Evolutionary conservation across 2,797 vertebrate species (phyloP), one percentile per base, ranked within the genome.

Genomic region (Chaetodon trifasciatus): DNA sequence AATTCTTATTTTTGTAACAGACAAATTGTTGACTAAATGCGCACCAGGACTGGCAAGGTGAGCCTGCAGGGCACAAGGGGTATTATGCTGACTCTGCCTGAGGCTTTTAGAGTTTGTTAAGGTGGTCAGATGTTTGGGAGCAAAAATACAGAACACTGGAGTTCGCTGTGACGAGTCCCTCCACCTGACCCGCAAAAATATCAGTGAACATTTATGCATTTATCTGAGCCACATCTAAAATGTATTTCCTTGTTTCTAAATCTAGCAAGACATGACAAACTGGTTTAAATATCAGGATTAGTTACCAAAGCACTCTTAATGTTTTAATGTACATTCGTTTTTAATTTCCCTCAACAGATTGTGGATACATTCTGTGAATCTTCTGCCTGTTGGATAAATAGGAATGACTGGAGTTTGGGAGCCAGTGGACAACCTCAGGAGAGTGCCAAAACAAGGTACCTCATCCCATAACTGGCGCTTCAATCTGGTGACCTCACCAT

Each of bases 11-110:
- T 74, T 64, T 52, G n/a, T n/a, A 53, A 47, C 56, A 69, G 68
- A 85, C 64, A 78, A 58, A 73, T 72, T 28, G 16, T 66, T 68
- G 64, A 81, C 52, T 74, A 74, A 78, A 83, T 69, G 42, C 80
- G 52, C 47, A 52, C 28, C 49, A 53, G 28, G 23, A 37, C 4
- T 56, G 50, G 62, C 42, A 58, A 66, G 50, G 16, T 24, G 15
- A 79, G 46, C 46, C 66, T 68, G 49, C 42, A 13, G 52, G 67
- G n/a, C 23, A 46, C 5, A 1, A 13, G 6, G 64, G 28, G 15
- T 16, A 57, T 40, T 57, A 32, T 42, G 28, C 65, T 76, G 3
- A 53, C 46, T 78, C 23, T 72, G 65, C 61, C 70, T 47, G 13
- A 21, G 53, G 68, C 66, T 44, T 40, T 70, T 35, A 9, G 13